Base-by-base conservation (phyloP, 92 coral and sea anemone genomes). In the Heteractis magnifica region DNA sequence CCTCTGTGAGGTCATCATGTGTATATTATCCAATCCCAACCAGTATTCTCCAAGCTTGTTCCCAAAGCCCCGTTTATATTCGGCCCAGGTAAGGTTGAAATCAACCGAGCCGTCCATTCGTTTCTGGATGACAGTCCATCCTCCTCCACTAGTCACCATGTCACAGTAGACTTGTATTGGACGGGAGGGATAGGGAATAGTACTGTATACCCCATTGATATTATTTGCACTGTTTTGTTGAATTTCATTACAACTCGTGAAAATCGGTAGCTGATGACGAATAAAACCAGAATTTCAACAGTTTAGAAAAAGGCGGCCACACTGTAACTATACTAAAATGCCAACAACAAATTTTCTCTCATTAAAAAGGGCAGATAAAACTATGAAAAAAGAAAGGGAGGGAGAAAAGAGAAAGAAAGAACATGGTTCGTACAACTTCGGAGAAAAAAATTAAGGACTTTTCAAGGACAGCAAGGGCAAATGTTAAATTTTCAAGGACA, bases 91-190 rank as follows among this genome's bases (percentile, higher is more conserved):
- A 84, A 56, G 87, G 65, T 77, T 77, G 77, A 85, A 85, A 79
- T 85, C 77, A 64, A 80, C 83, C 83, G 83, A 80, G 83, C 83
- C 83, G 62, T 80, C 84, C 19, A 44, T 49, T 81, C 84, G 56
- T 81, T 55, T 86, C 70, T 86, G 89, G 62, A 86, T 68, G 71
- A 86, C 79, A 52, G 89, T 86, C 89, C 89, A 86, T 70, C 89
- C 89, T 68, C 89, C 89, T 23, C 78, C 79, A 73, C 49, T 23
- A 44, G 70, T 85, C 14, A 55, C 71, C 89, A 86, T 52, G 79
- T 86, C 89, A 79, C 89, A 86, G 44, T 74, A 78, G 72, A 86
- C 89, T 79, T 73, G 79, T 4, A 79, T 53, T 49, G 79, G 79
- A 52, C 41, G 79, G 12, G 76, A 75, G 10, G 62, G 53, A 86